These are phyloP conservation scores for Ferrisia virgata DNA, from an alignment of 2,888 invertebrate species.

Conservation along the genomic window DNA sequence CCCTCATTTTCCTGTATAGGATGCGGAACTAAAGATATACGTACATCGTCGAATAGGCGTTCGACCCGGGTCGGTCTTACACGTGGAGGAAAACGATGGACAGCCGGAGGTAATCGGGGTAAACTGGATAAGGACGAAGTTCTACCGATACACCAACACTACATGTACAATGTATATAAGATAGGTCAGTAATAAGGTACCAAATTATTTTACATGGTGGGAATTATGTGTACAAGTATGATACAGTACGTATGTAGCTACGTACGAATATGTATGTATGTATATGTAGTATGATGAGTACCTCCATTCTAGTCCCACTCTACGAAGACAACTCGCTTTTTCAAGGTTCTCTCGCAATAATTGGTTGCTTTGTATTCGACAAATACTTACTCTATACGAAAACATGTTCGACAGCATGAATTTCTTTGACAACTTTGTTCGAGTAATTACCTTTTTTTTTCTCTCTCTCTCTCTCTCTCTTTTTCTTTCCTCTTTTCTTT, in stretches of 20 bases:
- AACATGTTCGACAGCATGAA: slow-evolving; percentile 1
- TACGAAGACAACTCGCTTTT: neutral
- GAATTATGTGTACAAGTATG: neutral
- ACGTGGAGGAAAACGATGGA: slow-evolving; percentile 20
- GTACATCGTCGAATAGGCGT: slow-evolving; percentile 7
- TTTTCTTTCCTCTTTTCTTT: neutral
- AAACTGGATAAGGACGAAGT: neutral
- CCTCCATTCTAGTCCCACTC: neutral
- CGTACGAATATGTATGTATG: neutral
- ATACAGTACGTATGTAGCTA: too few relatives aligned
- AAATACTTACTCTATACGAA: neutral
- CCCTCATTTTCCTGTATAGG: slow-evolving; percentile 22
- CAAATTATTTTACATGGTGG: slow-evolving; percentile 12
- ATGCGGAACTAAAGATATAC: slow-evolving; percentile 3
- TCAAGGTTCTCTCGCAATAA: slow-evolving; percentile 26
- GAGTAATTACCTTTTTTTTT: neutral
- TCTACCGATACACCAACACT: neutral
- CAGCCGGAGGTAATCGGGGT: neutral
- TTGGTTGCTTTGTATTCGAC: neutral
- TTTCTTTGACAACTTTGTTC: slow-evolving; percentile 10
- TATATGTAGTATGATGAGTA: neutral
- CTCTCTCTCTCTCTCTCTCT: neutral
- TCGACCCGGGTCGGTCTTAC: slow-evolving; percentile 12
- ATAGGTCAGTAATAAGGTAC: slow-evolving; percentile 24
- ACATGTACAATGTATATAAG: neutral